Percentiles rank a stretch among this genome's conserved stretches.
Evolutionary conservation across 1,140 invertebrate species (phyloP).

Genomic region (Drosophila lacteicornis): DNA sequence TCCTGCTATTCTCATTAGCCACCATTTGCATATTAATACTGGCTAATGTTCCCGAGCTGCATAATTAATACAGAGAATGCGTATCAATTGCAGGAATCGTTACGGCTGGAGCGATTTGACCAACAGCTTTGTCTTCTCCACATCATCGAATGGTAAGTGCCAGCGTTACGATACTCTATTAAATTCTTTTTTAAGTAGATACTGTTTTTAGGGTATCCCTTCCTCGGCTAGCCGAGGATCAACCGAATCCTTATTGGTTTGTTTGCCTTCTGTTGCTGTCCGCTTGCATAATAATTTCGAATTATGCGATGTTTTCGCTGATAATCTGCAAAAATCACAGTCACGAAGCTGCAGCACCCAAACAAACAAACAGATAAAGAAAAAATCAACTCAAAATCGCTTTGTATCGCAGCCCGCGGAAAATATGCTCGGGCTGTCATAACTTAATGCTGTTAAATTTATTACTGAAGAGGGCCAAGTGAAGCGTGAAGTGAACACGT

Average conservation of each 20-base stretch:
- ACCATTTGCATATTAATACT: conserved; percentile 64
- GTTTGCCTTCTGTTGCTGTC: conserved; percentile 46
- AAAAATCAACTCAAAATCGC: conserved; percentile 22
- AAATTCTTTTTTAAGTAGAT: too few species aligned
- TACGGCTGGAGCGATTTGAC: conserved; percentile 88
- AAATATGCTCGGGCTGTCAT: conserved; percentile 55
- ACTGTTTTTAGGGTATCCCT: not conserved
- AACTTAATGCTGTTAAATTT: conserved; percentile 65
- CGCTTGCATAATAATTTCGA: conserved; percentile 80
- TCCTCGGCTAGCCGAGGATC: conserved; percentile 22
- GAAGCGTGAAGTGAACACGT: conserved; percentile 41
- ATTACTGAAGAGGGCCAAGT: conserved; percentile 27
- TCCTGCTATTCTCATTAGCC: conserved; percentile 48
- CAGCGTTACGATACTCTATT: too few species aligned
- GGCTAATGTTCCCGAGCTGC: conserved; percentile 42
- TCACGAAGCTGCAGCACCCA: conserved; percentile 31
- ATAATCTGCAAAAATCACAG: conserved; percentile 78
- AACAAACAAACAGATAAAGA: conserved; percentile 23
- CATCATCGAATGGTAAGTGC: conserved; percentile 85
- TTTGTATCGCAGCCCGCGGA: conserved; percentile 33
- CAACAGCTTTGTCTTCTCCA: conserved; percentile 86
- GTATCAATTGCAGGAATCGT: conserved; percentile 85
- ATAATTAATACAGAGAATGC: conserved; percentile 53
- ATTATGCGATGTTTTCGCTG: conserved; percentile 65
- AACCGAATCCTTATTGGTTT: conserved; percentile 15